Conservation (phyloP, 2,888 invertebrate species). For the Thyatira batis region DNA sequence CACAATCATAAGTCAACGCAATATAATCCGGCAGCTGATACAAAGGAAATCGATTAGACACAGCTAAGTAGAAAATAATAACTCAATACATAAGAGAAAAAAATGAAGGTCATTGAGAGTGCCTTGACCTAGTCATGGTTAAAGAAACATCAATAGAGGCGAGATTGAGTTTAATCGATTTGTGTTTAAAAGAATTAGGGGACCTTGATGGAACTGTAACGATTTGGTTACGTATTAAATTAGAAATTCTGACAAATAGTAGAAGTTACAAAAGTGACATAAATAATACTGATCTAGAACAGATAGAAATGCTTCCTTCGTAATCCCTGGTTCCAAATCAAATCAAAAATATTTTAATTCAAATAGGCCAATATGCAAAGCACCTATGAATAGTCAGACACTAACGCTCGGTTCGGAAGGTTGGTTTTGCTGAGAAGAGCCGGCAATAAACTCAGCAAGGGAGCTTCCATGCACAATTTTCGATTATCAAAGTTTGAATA, state of each 20-base stretch:
- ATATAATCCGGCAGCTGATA: neutral
- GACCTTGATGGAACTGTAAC: neutral
- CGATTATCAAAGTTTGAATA: neutral
- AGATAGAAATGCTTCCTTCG: too few species aligned
- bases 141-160: neutral
- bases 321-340: too few species aligned
- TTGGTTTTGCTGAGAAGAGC: too few species aligned
- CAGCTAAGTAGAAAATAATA: neutral
- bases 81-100: conserved; percentile 1
- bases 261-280: too few species aligned
- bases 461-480: neutral
- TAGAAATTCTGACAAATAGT: neutral
- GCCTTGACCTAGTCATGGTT: conserved; percentile 2
- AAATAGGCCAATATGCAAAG: too few species aligned
- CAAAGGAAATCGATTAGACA: conserved; percentile 4
- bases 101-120: conserved; percentile 2
- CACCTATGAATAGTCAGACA: too few species aligned
- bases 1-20: neutral
- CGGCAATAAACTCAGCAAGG: neutral
- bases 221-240: neutral
- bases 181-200: neutral
- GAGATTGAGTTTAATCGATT: neutral
- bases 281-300: too few species aligned
- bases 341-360: too few species aligned
- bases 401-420: too few species aligned